These are phyloP conservation scores for Oostethus manadensis DNA, from an alignment of 2,113 vertebrate species.

Conservation along the genomic window DNA sequence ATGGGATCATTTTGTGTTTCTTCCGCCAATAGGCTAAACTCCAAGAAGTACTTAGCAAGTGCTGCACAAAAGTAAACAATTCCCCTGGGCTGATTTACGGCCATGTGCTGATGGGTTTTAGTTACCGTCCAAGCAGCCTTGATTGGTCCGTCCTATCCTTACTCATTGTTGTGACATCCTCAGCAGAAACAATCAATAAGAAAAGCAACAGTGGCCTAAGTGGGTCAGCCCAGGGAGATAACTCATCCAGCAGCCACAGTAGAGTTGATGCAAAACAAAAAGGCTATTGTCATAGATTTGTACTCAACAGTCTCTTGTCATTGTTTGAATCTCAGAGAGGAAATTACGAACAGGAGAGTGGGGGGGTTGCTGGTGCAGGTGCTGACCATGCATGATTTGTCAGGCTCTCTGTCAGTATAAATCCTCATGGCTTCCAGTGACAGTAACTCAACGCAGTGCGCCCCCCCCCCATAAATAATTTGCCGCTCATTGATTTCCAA, in stretches of 20 bases:
- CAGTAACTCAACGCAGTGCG: slow-evolving; percentile 74
- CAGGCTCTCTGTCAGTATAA: slow-evolving; percentile 68
- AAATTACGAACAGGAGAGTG: slow-evolving; percentile 44
- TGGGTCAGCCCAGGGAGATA: slow-evolving; percentile 54
- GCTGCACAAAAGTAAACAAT: too few species aligned
- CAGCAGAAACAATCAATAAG: slow-evolving; percentile 61
- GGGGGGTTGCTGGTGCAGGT: slow-evolving; percentile 44
- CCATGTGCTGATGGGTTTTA: neutral
- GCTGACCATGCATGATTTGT: slow-evolving; percentile 68
- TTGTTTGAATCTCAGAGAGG: slow-evolving; percentile 35
- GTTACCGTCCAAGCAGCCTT: slow-evolving; percentile 18
- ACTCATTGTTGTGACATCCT: slow-evolving; percentile 57
- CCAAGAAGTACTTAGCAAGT: too few species aligned
- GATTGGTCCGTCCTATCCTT: slow-evolving; percentile 46
- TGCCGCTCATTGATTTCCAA: slow-evolving; percentile 75
- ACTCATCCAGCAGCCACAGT: slow-evolving; percentile 30
- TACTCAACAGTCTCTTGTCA: slow-evolving; percentile 28
- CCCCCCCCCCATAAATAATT: slow-evolving; percentile 76
- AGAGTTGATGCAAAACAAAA: slow-evolving; percentile 46
- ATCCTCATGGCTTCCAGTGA: slow-evolving; percentile 64
- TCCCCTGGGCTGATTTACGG: too few species aligned
- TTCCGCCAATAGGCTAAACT: too few species aligned
- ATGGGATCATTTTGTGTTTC: too few species aligned
- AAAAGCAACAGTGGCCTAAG: slow-evolving; percentile 55
- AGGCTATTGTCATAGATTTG: slow-evolving; percentile 34